Percentiles rank a stretch among this genome's conserved stretches.
Evolutionary conservation across 30 jellyfish, hydroid and myxozoan species (phyloP).

Genomic region (Euphysa ruthae): DNA sequence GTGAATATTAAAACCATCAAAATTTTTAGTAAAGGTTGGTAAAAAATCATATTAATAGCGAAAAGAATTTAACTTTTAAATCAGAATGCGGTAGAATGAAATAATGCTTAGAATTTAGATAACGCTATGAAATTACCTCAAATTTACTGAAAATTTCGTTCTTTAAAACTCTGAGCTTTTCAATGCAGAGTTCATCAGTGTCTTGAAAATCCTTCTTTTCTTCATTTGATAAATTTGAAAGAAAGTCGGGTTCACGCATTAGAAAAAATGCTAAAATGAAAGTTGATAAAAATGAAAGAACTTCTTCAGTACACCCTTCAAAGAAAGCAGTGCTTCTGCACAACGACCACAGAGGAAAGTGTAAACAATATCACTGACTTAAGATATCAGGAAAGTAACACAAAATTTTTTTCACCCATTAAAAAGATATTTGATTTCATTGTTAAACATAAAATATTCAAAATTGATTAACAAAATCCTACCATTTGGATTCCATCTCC

Average conservation of each 20-base stretch:
- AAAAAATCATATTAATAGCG: background rate
- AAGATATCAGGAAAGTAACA: no score
- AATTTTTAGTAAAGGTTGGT: background rate
- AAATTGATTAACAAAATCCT: no score
- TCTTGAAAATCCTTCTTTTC: slow-evolving; percentile 68
- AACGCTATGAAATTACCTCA: slow-evolving; percentile 67
- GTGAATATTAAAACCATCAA: background rate
- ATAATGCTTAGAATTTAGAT: background rate
- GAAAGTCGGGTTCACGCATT: slow-evolving; percentile 37
- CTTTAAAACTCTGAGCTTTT: slow-evolving; percentile 59
- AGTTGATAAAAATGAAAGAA: background rate
- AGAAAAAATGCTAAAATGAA: slow-evolving; percentile 62
- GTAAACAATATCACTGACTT: no score
- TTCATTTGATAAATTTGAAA: slow-evolving; percentile 49
- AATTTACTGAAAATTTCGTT: slow-evolving; percentile 39
- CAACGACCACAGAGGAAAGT: no score
- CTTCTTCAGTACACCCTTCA: no score
- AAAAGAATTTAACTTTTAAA: background rate
- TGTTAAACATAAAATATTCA: background rate
- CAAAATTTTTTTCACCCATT: no score
- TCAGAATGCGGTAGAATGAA: background rate
- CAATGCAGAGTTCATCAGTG: slow-evolving; percentile 49
- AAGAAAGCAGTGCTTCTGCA: no score
- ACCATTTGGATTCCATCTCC: slow-evolving; percentile 93
- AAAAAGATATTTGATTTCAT: no score